phyloP scores from a whole-genome alignment of 64 coral and sea anemone species.

The Porites australiensis region DNA sequence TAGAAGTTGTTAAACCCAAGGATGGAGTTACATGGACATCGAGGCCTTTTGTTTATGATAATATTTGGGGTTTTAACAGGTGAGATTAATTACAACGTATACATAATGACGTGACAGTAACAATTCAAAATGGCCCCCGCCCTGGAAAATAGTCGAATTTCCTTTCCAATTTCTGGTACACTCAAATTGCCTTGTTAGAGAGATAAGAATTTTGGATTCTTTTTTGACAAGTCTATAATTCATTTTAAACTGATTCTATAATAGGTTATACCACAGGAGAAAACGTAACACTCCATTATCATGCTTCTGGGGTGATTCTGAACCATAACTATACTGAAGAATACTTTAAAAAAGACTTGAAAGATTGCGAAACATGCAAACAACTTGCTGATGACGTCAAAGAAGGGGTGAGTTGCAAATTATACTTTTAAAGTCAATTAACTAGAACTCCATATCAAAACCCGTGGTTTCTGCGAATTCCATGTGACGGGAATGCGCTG shows the following conservation, averaged over 20 bases:
- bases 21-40: background rate
- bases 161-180: no score
- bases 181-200: no score
- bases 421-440: no score
- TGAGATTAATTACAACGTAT: background rate
- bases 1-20: background rate
- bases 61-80: background rate
- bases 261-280: slow-evolving; percentile 16
- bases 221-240: no score
- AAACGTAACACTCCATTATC: slow-evolving; percentile 14
- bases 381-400: background rate
- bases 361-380: slow-evolving; percentile 2
- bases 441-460: no score
- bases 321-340: slow-evolving; percentile 53
- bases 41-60: background rate
- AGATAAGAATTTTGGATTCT: no score
- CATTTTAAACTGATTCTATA: background rate
- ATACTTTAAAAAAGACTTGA: background rate
- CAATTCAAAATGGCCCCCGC: no score
- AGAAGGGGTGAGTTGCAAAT: background rate
- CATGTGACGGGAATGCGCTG: no score
- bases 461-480: no score
- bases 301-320: slow-evolving; percentile 29
- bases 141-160: no score
- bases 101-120: no score